Evolutionary conservation across 2,888 invertebrate species (phyloP), one percentile per base, ranked within the genome.

Genomic region (Phalangium opilio): DNA sequence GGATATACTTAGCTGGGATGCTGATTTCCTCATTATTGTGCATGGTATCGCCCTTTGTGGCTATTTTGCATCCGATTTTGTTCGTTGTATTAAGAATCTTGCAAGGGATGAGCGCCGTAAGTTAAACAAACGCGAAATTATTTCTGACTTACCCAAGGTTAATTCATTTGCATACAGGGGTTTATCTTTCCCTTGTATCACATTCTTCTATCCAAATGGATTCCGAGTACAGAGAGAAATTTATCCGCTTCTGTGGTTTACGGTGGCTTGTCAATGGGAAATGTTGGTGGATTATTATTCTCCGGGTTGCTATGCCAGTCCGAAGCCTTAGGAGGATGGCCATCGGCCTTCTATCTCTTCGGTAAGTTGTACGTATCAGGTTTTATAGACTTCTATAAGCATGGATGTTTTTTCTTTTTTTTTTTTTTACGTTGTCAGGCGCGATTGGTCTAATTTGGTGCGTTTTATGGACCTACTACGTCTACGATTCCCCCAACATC

Each of bases 291-390:
- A 1, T 32, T 48, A 3, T n/a, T 43, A 11, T 14, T 48, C 2
- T 19, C 52, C n/a, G 52, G 50, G 7, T n/a, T 35, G 8, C 21
- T 50, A 19, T 47, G 49, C 15, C 27, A 43, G 11, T n/a, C 12
- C 17, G 5, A 19, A 1, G 5, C 12, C 3, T 11, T 46, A 2
- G 20, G 38, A 3, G 48, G 50, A 35, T 52, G 52, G 52, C 14
- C 40, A 8, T 48, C 36, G 19, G 38, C 47, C 3, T 52, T 52
- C 35, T 50, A 52, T 17, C 4, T 50, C 8, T 48, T 39, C 12
- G 50, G 52, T 52, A 43, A 27, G 27, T 27, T 4, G 8, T n/a
- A n/a, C n/a, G n/a, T 36, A 5, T 36, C n/a, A 15, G 14, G 3
- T 14, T 36, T 36, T 2, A 5, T 36, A 36, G 36, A 36, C 15